Percentiles rank a stretch among this genome's conserved stretches.
Conservation (phyloP, 53 echinoderm and acorn worm genomes). For the Stichopus horrens region DNA sequence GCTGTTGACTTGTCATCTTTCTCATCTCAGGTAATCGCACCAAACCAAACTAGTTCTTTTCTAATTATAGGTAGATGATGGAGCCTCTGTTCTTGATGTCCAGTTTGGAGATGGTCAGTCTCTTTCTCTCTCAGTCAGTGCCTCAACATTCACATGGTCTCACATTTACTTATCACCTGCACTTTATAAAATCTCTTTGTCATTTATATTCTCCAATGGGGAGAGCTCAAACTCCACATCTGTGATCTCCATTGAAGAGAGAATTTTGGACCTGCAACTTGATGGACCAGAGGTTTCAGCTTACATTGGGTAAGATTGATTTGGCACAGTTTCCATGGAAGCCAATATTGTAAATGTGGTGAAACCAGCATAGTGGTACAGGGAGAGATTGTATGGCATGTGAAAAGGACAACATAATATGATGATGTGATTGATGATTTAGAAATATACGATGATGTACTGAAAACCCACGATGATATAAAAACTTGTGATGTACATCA, state of each 20-base stretch:
- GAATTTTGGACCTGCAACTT: slow-evolving; percentile 48
- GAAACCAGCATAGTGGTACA: too few species aligned
- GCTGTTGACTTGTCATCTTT: too few species aligned
- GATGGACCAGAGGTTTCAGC: slow-evolving; percentile 57
- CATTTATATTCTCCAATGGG: slow-evolving; percentile 14
- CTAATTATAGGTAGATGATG: not conserved
- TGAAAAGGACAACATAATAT: too few species aligned
- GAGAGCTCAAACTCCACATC: slow-evolving; percentile 21
- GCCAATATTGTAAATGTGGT: too few species aligned
- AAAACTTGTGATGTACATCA: too few species aligned
- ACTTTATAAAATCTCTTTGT: slow-evolving; percentile 50
- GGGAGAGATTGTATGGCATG: too few species aligned
- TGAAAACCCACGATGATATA: too few species aligned
- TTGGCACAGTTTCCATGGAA: not conserved
- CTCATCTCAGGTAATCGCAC: too few species aligned
- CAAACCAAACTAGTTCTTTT: too few species aligned
- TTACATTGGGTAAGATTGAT: slow-evolving; percentile 62
- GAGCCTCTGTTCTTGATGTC: not conserved
- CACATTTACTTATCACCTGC: slow-evolving; percentile 60
- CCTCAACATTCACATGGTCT: slow-evolving; percentile 50
- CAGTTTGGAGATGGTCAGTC: slow-evolving; percentile 36
- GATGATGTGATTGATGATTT: too few species aligned
- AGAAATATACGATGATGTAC: too few species aligned
- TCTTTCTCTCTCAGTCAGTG: not conserved
- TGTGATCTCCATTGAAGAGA: slow-evolving; percentile 61